Conservation (phyloP, 2,113 vertebrate genomes). For the Elephas maximus region DNA sequence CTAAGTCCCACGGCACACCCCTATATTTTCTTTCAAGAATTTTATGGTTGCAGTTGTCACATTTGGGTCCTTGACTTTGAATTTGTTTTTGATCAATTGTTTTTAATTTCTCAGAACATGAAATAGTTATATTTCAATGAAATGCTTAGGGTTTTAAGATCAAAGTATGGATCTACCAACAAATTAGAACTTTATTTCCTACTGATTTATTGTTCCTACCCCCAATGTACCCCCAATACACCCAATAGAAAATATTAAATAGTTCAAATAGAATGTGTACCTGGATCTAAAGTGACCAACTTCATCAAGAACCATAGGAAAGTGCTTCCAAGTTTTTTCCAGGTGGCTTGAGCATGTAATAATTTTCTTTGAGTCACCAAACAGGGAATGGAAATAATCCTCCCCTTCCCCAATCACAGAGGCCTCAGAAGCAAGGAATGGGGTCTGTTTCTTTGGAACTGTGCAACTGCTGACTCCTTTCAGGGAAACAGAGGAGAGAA, state of each 20-base stretch:
- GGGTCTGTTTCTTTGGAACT: background rate
- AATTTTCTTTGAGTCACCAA: slow-evolving; percentile 62
- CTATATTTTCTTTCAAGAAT: too few species aligned
- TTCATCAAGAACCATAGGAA: slow-evolving; percentile 58
- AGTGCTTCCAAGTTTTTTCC: background rate
- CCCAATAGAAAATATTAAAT: background rate
- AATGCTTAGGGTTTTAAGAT: slow-evolving; percentile 15
- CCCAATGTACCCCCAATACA: too few species aligned
- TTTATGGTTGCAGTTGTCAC: background rate
- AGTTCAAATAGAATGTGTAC: slow-evolving; percentile 53
- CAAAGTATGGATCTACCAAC: background rate
- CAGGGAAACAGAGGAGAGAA: slow-evolving; percentile 4
- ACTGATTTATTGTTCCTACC: background rate
- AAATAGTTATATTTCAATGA: slow-evolving; percentile 26
- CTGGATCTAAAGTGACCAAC: slow-evolving; percentile 75
- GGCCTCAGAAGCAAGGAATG: background rate
- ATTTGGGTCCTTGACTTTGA: background rate
- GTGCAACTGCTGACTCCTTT: background rate
- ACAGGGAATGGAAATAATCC: slow-evolving; percentile 74
- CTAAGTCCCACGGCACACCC: too few species aligned
- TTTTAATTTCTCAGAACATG: background rate
- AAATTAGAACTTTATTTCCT: background rate
- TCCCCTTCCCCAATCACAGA: slow-evolving; percentile 50
- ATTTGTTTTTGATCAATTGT: background rate
- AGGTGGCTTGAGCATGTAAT: fast-evolving